Base-by-base conservation (phyloP, 2,888 invertebrate species). In the Caenorhabditis auriculariae region DNA sequence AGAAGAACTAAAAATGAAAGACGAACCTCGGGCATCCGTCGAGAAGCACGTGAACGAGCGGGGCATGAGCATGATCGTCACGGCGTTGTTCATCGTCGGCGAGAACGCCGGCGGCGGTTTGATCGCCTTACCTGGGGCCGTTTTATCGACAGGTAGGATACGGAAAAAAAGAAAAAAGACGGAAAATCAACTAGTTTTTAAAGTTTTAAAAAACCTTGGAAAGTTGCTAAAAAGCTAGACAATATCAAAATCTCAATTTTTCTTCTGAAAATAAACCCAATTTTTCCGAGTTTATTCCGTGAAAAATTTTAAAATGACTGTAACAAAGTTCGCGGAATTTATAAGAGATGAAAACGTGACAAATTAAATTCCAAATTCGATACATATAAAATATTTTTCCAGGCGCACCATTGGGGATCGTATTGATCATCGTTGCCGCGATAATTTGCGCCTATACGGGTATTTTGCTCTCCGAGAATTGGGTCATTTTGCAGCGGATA, bases 51-150 rank as follows among this genome's bases (percentile, higher is more conserved):
- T 51, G 15, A 69, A 72, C 41, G 52, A 43, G n/a, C 54, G 55
- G 17, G 76, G 76, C 15, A 70, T 76, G 72, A 51, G 54, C 27
- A 72, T 73, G 56, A 27, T 72, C 3, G 63, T 76, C 15, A 75
- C 77, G 4, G 67, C 72, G 12, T 46, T 77, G 24, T 77, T 77
- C 58, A 75, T 77, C 38, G 71, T 69, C n/a, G 69, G 77, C 12
- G 78, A 78, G 51, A 78, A 76, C 4, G 78, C 78, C 23, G 78
- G 78, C 3, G 77, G 75, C 9, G 78, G 78, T 23, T 57, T 78
- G n/a, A 76, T 78, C 38, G 78, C 77, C 4, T 67, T 78, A 39
- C 75, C 78, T 6, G 61, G 69, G 12, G 78, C 76, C 1, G 57
- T 78, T 54, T 54, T 70, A 1, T 60, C 72, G 15, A 62, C 74